Evolutionary conservation across 2,797 vertebrate genomes (phyloP).

Genomic region (Phoebastria nigripes): DNA sequence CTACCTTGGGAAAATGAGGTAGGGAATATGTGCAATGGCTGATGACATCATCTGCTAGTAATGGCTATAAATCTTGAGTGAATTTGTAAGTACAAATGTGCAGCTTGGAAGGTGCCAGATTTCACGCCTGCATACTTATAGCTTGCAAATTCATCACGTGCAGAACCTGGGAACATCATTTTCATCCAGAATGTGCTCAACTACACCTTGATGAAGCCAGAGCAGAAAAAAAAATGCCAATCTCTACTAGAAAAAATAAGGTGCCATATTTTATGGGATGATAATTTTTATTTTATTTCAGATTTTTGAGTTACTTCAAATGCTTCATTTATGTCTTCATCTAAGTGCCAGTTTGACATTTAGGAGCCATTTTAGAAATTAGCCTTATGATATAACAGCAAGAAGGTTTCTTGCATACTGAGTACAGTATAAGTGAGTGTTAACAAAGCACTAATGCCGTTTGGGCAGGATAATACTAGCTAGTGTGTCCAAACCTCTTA

Average conservation of each 20-base stretch:
- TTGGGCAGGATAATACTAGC: conserved; percentile 56
- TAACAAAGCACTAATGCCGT: conserved; percentile 68
- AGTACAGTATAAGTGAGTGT: conserved; percentile 25
- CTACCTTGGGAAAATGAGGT: conserved; percentile 67
- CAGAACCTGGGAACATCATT: conserved; percentile 18
- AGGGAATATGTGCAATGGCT: conserved; percentile 49
- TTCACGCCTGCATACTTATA: conserved; percentile 55
- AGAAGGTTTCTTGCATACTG: background rate
- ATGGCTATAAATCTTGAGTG: conserved; percentile 61
- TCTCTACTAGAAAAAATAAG: background rate
- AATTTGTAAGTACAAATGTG: conserved; percentile 59
- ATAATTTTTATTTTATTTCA: background rate
- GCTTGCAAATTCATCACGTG: conserved; percentile 59
- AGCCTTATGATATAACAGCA: background rate
- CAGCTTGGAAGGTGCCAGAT: conserved; percentile 53
- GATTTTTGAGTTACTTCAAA: background rate
- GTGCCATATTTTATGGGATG: background rate
- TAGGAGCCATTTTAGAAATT: background rate
- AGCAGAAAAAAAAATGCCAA: background rate
- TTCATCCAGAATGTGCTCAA: background rate
- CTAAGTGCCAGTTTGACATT: background rate
- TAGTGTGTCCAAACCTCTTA: conserved; percentile 56
- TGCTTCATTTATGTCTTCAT: background rate
- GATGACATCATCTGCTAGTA: conserved; percentile 72
- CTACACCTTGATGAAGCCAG: background rate